Base-by-base conservation (phyloP, 1,140 invertebrate genomes). In the Temnothorax longispinosus region DNA sequence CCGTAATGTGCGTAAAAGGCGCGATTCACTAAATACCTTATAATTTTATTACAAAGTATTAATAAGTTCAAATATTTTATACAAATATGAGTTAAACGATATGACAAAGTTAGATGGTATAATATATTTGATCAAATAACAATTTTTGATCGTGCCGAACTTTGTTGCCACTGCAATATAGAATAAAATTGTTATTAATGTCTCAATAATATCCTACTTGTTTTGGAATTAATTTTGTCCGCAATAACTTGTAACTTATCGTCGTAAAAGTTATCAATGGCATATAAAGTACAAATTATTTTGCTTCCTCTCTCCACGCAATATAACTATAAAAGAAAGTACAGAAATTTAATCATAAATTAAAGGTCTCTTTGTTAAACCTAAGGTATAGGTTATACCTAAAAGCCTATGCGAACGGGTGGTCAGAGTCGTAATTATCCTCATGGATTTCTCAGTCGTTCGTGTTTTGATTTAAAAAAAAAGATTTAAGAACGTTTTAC, bases 371-470 rank as follows among this genome's bases (percentile, higher is more conserved):
- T 77, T 60, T 58, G 77, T 54, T 91, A 92, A 92, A 71, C 60
- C 88, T 93, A 91, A 87, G 82, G 89, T 81, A 92, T 80, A 88
- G 65, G 52, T 88, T 89, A 76, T 74, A 85, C 74, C 74, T 91
- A 67, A 88, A 89, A 92, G 86, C 89, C 86, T 91, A 91, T 91
- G 88, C 92, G 90, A 93, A 92, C 85, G 91, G 88, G 47, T 74
- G 67, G 52, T 69, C 65, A 27, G 41, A 69, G 41, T 41, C 13
- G 27, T 27, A 2, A 50, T n/a, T 69, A n/a, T 69, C n/a, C 6
- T 69, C 52, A 58, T 71, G 64, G 69, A 54, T 3, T 41, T 44
- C 38, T 76, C 38, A 74, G 1, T 44, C 4, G 13, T 18, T 10
- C 27, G 15, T 3, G 65, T 8, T 27, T 69, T 13, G 0, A 27